Percentiles rank a stretch among this genome's conserved stretches.
These are phyloP conservation scores for Turritopsis rubra DNA, from an alignment of 30 jellyfish, hydroid and myxozoan species.

Conservation along the genomic window DNA sequence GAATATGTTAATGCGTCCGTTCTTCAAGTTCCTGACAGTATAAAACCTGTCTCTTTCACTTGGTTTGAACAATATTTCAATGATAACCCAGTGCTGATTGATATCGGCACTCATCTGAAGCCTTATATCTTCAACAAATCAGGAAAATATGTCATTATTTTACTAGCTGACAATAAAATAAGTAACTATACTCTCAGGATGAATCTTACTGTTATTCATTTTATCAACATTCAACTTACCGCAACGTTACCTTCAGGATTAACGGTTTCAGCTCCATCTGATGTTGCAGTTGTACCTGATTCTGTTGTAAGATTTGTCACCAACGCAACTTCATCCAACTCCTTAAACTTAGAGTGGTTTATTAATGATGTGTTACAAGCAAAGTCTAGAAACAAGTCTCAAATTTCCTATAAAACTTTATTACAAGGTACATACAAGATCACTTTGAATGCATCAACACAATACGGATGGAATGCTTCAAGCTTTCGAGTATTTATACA, in stretches of 20 bases:
- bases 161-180: neutral
- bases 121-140: neutral
- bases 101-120: neutral
- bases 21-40: neutral
- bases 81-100: neutral
- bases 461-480: neutral
- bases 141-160: constrained; percentile 5
- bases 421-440: constrained; percentile 4
- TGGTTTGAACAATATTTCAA: neutral
- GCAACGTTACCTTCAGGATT: neutral
- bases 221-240: neutral
- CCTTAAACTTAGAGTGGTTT: neutral
- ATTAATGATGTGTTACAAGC: neutral
- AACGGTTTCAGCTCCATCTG: neutral
- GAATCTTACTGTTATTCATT: neutral
- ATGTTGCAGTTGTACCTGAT: neutral
- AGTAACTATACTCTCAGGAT: constrained; percentile 4
- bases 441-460: constrained; percentile 1
- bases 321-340: neutral
- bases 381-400: neutral
- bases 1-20: neutral
- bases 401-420: neutral
- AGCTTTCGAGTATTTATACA: neutral
- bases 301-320: neutral
- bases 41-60: neutral